Conservation (phyloP, 2,888 invertebrate species). For the Noctua fimbriata region DNA sequence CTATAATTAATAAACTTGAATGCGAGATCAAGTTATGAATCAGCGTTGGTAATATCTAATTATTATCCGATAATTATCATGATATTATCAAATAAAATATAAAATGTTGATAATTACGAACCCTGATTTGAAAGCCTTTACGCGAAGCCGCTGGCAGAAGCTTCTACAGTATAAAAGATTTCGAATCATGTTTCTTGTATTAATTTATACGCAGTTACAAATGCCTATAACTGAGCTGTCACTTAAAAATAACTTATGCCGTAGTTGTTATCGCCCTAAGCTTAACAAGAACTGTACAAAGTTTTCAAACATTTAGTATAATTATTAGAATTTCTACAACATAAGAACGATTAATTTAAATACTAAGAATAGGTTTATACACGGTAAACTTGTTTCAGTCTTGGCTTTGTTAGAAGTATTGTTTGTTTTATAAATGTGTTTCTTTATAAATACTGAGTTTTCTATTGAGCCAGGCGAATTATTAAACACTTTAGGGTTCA, state of each 20-base stretch:
- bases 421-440: not conserved
- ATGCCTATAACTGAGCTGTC: constrained; percentile 1
- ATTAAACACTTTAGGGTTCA: not conserved
- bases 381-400: not conserved
- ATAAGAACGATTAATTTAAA: constrained; percentile 25
- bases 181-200: not conserved
- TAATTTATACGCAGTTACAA: not conserved
- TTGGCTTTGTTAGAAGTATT: not conserved
- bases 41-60: no score
- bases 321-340: constrained; percentile 17
- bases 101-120: no score
- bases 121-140: no score
- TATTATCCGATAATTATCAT: no score
- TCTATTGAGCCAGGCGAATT: not conserved
- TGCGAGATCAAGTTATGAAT: no score
- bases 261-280: constrained; percentile 1
- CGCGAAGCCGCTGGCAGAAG: no score
- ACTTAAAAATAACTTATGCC: constrained; percentile 34
- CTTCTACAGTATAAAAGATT: not conserved
- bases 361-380: constrained; percentile 19
- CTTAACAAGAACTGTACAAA: constrained; percentile 16
- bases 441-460: not conserved
- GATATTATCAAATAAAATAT: no score
- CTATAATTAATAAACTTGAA: no score
- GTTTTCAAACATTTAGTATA: constrained; percentile 17